A percentile compares a stretch with the other conserved stretches of the same genome.
These are phyloP conservation scores for Drosophila subpulchrella DNA, from an alignment of 1,140 invertebrate genomes.

Conservation along the genomic window DNA sequence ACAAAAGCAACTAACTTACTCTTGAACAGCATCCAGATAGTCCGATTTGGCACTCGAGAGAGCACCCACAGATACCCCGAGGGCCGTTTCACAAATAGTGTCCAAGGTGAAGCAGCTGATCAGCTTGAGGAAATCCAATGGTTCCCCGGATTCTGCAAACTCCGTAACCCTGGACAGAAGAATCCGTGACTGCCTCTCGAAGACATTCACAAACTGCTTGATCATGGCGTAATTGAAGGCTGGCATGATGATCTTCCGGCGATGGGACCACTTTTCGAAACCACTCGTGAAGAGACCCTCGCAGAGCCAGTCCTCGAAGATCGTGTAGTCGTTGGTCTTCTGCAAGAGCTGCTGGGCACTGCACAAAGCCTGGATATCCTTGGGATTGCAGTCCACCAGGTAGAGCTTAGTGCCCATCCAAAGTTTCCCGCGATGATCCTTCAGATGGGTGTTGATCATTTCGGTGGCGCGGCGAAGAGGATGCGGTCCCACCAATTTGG, in stretches of 20 bases:
- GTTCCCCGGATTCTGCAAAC: conserved; percentile 5
- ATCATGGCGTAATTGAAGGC: conserved; percentile 94
- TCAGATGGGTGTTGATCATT: conserved; percentile 34
- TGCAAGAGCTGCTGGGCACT: conserved; percentile 85
- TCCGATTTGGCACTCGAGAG: conserved; percentile 52
- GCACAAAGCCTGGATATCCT: conserved; percentile 67
- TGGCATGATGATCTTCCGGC: conserved; percentile 93
- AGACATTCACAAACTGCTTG: conserved; percentile 50
- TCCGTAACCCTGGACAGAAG: conserved; percentile 24
- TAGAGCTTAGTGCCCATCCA: conserved; percentile 68
- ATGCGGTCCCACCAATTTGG: conserved; percentile 46
- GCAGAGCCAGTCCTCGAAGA: conserved; percentile 88
- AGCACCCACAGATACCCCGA: conserved; percentile 43
- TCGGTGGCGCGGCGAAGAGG: conserved; percentile 36
- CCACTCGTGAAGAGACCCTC: conserved; percentile 88
- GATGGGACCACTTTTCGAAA: conserved; percentile 90
- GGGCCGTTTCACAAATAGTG: conserved; percentile 66
- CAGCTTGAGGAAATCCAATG: conserved; percentile 53
- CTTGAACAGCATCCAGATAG: conserved; percentile 57
- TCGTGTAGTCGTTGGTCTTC: conserved; percentile 82
- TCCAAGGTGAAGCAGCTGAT: conserved; percentile 60
- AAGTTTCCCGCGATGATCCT: conserved; percentile 67
- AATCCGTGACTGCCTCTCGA: conserved; percentile 51
- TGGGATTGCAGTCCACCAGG: conserved; percentile 66
- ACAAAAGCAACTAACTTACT: conserved; percentile 40